A percentile compares a stretch with the other conserved stretches of the same genome.
These are phyloP conservation scores for Dendroctonus ponderosae DNA, from an alignment of 1,140 invertebrate genomes.

Conservation along the genomic window DNA sequence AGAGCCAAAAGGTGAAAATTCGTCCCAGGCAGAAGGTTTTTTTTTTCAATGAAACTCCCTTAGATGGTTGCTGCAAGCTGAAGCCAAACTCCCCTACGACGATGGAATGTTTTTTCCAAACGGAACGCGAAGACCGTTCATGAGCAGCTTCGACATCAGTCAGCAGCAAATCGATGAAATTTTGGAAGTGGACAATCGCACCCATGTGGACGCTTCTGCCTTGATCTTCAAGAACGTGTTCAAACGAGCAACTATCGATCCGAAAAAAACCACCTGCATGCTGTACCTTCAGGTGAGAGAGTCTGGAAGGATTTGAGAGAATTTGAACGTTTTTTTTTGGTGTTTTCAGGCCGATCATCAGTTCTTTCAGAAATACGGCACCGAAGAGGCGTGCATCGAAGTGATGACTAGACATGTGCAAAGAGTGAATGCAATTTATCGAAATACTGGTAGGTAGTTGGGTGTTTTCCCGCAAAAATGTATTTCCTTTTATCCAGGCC, in stretches of 20 bases:
- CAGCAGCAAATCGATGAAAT: slow-evolving; percentile 46
- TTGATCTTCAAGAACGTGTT: slow-evolving; percentile 61
- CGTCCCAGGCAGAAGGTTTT: not conserved
- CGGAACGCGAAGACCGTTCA: slow-evolving; percentile 36
- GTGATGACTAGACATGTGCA: slow-evolving; percentile 93
- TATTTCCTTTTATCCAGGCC: not conserved
- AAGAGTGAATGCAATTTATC: slow-evolving; percentile 89
- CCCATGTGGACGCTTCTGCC: slow-evolving; percentile 43
- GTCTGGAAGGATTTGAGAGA: not conserved
- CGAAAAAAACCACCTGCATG: slow-evolving; percentile 81
- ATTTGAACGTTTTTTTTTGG: not conserved
- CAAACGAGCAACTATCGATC: slow-evolving; percentile 74
- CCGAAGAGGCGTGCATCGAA: slow-evolving; percentile 91
- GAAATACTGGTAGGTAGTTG: slow-evolving; percentile 70
- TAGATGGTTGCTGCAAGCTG: slow-evolving; percentile 53
- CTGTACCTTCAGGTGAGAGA: slow-evolving; percentile 73
- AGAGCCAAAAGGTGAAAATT: not conserved
- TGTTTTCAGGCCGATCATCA: slow-evolving; percentile 75
- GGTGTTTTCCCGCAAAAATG: not conserved
- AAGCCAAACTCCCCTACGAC: slow-evolving; percentile 46
- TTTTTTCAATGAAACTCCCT: slow-evolving; percentile 7
- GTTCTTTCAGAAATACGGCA: slow-evolving; percentile 88
- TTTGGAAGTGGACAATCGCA: slow-evolving; percentile 41
- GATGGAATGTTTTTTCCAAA: slow-evolving; percentile 34
- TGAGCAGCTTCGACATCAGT: slow-evolving; percentile 41